Base-by-base conservation (phyloP, 2,888 invertebrate species). In the Pyrrhosoma nymphula region DNA sequence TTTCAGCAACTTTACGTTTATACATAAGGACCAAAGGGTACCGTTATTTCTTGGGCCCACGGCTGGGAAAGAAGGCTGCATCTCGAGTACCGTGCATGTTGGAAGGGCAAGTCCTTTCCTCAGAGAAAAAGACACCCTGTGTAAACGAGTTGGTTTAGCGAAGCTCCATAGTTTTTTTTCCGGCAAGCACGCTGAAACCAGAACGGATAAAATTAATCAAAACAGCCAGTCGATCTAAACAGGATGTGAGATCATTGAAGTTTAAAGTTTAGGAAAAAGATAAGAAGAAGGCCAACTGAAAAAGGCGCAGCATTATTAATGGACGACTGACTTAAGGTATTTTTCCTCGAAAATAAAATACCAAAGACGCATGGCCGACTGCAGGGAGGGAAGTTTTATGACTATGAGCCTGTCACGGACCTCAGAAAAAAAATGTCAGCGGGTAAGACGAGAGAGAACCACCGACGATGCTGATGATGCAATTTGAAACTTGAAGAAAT, bases 291-390 rank as follows among this genome's bases (percentile, higher is more conserved):
- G 82, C 69, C 20, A 3, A 60, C 60, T 16, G 69, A 26, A 26
- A 69, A 18, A 35, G n/a, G 14, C n/a, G 69, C 6, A 82, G 16
- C 18, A n/a, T 82, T 16, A 35, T 82, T 35, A 82, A 82, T 82
- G 82, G 82, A 0, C 30, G 82, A 35, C 35, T 0, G 35, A 4
- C 30, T 30, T 12, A 30, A 82, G 35, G 14, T 82, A 1, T 16
- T 35, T 82, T 82, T 82, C 82, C 35, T 10, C 82, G 82, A 82
- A 82, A 35, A 82, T 82, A 82, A 82, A 82, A 82, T 82, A 82
- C 35, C 82, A 1, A 18, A 82, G 82, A 82, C 82, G 12, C 35
- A 82, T 35, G 82, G 30, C 30, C 16, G 16, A 23, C 82, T 23
- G 35, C 35, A 26, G 18, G 26, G 82, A 82, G 82, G 16, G 35